These are phyloP conservation scores for Phorcus lineatus DNA, from an alignment of 2,888 invertebrate genomes.

Conservation along the genomic window DNA sequence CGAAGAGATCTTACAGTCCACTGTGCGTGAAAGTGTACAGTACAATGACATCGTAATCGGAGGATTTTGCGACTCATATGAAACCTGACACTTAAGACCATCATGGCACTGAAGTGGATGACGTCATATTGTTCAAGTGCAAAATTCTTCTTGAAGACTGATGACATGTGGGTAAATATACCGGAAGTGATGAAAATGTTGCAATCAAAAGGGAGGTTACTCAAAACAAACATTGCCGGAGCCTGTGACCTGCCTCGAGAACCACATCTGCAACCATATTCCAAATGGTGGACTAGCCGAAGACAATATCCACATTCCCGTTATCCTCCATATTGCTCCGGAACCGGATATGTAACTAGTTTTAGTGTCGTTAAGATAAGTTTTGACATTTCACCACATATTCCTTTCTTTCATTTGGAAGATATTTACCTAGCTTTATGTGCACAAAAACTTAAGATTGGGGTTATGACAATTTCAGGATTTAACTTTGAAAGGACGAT, in stretches of 20 bases:
- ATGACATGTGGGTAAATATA: constrained; percentile 59
- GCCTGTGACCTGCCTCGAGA: constrained; percentile 38
- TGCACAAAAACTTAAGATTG: constrained; percentile 44
- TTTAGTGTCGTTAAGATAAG: constrained; percentile 49
- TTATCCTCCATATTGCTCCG: constrained; percentile 64
- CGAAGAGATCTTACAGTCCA: not conserved
- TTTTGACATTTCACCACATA: too few species aligned
- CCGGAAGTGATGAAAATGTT: constrained; percentile 28
- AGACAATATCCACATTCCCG: constrained; percentile 47
- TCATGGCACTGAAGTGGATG: constrained; percentile 44
- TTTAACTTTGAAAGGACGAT: constrained; percentile 31
- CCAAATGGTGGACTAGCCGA: constrained; percentile 61
- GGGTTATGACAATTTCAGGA: constrained; percentile 42
- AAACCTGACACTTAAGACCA: constrained; percentile 45
- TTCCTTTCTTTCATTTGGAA: constrained; percentile 65
- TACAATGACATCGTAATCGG: constrained; percentile 40
- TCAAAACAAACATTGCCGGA: constrained; percentile 48
- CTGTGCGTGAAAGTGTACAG: constrained; percentile 32
- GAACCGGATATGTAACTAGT: constrained; percentile 62
- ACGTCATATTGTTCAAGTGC: constrained; percentile 33
- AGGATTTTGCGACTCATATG: constrained; percentile 41
- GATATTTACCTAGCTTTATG: constrained; percentile 63
- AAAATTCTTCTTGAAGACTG: constrained; percentile 51
- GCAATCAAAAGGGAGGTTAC: not conserved
- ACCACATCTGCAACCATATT: constrained; percentile 48